Evolutionary conservation across 92 coral and sea anemone species (phyloP).

Genomic region (Micromussa lordhowensis): DNA sequence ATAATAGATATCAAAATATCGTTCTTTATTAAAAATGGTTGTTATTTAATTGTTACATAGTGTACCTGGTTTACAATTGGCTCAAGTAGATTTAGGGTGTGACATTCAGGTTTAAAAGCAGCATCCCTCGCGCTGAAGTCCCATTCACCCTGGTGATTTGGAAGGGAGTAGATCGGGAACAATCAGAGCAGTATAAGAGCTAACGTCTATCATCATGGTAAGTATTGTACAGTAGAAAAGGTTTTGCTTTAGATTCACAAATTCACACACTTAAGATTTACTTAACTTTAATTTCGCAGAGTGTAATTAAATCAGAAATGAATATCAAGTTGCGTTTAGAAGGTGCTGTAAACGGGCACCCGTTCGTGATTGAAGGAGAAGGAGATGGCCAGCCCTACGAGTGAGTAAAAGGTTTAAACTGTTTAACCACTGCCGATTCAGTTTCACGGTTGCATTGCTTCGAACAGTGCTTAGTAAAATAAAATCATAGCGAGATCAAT

Average conservation of each 20-base stretch:
- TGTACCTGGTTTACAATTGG: background rate
- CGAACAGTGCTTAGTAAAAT: too few relatives aligned
- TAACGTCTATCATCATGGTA: background rate
- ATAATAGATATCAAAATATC: too few relatives aligned
- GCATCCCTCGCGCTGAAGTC: too few relatives aligned
- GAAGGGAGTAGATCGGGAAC: background rate
- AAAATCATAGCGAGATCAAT: too few relatives aligned
- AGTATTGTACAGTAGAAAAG: background rate
- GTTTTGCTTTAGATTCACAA: background rate
- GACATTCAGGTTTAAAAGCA: too few relatives aligned
- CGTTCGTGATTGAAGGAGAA: background rate
- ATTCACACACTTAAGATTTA: background rate
- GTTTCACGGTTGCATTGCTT: too few relatives aligned
- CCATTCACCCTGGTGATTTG: too few relatives aligned
- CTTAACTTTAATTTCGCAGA: background rate
- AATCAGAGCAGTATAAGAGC: too few relatives aligned
- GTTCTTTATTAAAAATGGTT: too few relatives aligned
- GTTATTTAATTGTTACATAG: background rate
- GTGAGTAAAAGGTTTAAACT: too few relatives aligned
- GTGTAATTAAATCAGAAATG: background rate
- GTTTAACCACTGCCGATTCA: too few relatives aligned
- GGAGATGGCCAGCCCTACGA: too few relatives aligned
- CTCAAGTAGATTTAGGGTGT: background rate
- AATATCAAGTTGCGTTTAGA: background rate
- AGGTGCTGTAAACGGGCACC: constrained; percentile 30